Evolutionary conservation across 1,140 invertebrate genomes (phyloP).

Genomic region (Brachionus sp.): DNA sequence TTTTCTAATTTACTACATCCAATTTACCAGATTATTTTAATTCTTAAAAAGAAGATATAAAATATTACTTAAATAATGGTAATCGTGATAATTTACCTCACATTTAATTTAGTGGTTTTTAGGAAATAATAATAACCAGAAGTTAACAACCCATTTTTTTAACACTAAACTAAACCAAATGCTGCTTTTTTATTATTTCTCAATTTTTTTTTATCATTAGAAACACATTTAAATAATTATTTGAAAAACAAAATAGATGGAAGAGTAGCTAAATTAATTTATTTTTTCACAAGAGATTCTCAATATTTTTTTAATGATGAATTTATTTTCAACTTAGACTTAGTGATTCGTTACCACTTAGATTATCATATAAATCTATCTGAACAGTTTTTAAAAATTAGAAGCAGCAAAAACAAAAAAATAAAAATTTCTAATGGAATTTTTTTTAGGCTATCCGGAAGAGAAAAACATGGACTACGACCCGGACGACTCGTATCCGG

Average conservation of each 20-base stretch:
- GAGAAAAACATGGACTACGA: conserved; percentile 45
- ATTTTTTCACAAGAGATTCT: background rate
- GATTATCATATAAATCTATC: background rate
- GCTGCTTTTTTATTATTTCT: background rate
- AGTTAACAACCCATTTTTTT: too few relatives aligned
- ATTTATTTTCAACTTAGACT: background rate
- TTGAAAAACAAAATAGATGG: background rate
- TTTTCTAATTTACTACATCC: too few relatives aligned
- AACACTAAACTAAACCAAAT: background rate
- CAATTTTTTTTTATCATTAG: background rate
- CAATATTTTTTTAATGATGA: background rate
- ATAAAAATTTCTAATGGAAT: background rate
- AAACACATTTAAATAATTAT: background rate
- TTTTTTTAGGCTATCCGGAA: conserved; percentile 36
- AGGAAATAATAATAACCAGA: too few relatives aligned
- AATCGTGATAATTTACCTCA: too few relatives aligned
- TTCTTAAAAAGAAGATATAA: too few relatives aligned
- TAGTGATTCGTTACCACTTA: background rate
- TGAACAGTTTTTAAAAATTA: background rate
- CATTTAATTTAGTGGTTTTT: too few relatives aligned
- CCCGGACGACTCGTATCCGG: conserved; percentile 41
- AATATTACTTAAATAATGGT: too few relatives aligned
- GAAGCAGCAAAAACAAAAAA: background rate
- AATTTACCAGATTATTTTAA: too few relatives aligned
- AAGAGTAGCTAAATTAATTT: background rate